Evolutionary conservation across 2,888 invertebrate species (phyloP).

Genomic region (Oxycera nigricornis): DNA sequence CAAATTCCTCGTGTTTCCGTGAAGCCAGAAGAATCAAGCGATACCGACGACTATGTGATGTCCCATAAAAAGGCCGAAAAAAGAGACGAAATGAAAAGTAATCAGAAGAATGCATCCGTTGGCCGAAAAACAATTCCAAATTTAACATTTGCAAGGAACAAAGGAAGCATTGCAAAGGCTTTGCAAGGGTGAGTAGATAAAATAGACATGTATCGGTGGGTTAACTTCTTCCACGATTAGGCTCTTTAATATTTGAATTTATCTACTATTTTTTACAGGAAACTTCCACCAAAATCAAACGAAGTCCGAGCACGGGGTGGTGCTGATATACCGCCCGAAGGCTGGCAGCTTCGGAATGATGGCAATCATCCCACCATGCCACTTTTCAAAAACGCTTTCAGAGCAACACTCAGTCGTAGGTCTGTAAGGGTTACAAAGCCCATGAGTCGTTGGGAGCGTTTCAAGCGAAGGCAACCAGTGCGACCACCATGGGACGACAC

Average conservation of each 20-base stretch:
- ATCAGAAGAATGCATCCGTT: neutral
- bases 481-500: constrained; percentile 30
- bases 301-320: neutral
- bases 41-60: too few species aligned
- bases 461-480: neutral
- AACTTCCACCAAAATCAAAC: too few species aligned
- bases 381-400: neutral
- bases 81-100: neutral
- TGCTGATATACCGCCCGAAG: constrained; percentile 3
- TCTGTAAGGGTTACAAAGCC: neutral
- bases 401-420: neutral
- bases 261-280: too few species aligned
- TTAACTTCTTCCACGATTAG: too few species aligned
- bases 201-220: too few species aligned
- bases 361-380: too few species aligned
- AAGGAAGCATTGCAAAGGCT: neutral
- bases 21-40: neutral
- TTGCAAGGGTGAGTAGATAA: neutral
- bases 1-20: too few species aligned
- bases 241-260: too few species aligned
- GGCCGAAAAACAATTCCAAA: neutral
- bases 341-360: neutral
- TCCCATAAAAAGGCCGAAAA: neutral
- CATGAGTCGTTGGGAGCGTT: neutral
- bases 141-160: neutral